Evolutionary conservation across 2,113 vertebrate species (phyloP).

Genomic region (Phalacrocorax pelagicus): DNA sequence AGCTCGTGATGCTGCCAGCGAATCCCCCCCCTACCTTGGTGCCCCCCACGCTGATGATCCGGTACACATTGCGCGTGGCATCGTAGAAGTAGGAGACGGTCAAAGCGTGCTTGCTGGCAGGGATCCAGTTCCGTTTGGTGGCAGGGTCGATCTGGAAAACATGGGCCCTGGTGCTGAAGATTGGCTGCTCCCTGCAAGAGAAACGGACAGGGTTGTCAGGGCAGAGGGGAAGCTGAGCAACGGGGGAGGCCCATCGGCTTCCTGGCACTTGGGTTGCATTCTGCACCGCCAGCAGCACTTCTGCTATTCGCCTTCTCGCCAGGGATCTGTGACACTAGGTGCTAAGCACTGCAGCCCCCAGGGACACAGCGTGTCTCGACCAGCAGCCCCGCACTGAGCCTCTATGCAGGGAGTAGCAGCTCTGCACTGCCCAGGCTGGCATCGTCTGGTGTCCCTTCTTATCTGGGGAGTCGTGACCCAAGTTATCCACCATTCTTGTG

Average conservation of each 20-base stretch:
- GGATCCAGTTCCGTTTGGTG: slow-evolving; percentile 97
- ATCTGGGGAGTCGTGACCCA: not conserved
- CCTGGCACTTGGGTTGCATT: not conserved
- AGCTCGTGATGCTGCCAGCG: fast-evolving
- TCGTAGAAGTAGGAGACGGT: slow-evolving; percentile 97
- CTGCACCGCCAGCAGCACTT: not conserved
- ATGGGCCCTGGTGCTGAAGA: slow-evolving; percentile 94
- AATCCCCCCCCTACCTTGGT: slow-evolving; percentile 82
- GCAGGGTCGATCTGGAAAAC: slow-evolving; percentile 96
- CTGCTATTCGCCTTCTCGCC: not conserved
- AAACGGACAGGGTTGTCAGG: not conserved
- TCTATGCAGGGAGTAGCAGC: not conserved
- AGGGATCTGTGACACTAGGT: fast-evolving
- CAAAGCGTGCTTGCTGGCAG: slow-evolving; percentile 92
- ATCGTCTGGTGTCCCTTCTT: not conserved
- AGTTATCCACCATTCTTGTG: not conserved
- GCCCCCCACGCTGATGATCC: slow-evolving; percentile 97
- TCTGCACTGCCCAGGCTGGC: not conserved
- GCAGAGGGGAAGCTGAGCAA: not conserved
- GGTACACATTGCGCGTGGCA: slow-evolving; percentile 88
- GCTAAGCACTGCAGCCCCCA: not conserved
- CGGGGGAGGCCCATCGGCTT: fast-evolving
- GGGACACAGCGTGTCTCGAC: not conserved
- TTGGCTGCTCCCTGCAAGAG: slow-evolving; percentile 89
- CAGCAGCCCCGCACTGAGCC: not conserved